phyloP scores from a whole-genome alignment of 2,113 vertebrate genomes.

The Otus sunia region DNA sequence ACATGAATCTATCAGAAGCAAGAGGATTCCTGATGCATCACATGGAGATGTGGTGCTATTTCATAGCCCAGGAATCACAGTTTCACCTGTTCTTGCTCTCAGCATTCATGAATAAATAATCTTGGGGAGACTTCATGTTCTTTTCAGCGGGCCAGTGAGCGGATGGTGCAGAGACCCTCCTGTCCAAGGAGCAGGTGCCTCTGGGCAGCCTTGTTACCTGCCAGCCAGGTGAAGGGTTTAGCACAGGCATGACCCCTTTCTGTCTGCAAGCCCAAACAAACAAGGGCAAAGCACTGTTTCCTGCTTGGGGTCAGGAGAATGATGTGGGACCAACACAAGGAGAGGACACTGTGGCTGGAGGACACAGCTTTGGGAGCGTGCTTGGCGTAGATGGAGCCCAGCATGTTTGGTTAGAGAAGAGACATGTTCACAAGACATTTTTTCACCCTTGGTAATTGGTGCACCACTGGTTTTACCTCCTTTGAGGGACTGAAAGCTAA shows the following conservation, averaged over 20 bases:
- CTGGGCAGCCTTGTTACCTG: not conserved
- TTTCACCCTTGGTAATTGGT: not conserved
- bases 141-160: not conserved
- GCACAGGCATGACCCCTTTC: not conserved
- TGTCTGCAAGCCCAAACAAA: not conserved
- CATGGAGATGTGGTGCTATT: not conserved
- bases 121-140: not conserved
- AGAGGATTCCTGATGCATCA: not conserved
- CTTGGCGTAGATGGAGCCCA: not conserved
- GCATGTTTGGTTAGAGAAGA: not conserved
- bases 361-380: rapidly evolving
- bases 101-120: not conserved
- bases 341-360: not conserved
- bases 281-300: not conserved
- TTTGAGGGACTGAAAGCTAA: not conserved
- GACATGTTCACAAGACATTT: rapidly evolving
- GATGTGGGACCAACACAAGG: not conserved
- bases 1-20: not conserved
- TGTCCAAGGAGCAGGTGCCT: not conserved
- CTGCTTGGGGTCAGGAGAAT: not conserved
- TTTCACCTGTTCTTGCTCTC: not conserved
- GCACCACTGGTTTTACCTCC: not conserved
- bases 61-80: not conserved
- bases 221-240: not conserved
- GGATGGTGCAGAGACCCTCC: not conserved